phyloP scores from a whole-genome alignment of 2,888 invertebrate genomes.

The Drosophila colorata region DNA sequence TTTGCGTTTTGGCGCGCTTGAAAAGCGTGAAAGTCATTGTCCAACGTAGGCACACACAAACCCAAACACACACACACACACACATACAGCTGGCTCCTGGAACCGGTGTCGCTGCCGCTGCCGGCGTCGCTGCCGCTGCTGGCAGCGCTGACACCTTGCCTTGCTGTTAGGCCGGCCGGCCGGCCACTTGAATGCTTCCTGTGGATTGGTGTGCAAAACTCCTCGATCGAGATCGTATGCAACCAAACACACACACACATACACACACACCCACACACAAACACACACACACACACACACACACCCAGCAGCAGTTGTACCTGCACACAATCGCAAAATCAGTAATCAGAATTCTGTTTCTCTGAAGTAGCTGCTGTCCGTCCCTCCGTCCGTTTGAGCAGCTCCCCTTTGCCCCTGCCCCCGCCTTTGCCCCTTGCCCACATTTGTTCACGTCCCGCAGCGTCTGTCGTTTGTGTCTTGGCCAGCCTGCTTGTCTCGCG shows the following conservation, averaged over 20 bases:
- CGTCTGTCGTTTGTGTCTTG: conserved; percentile 48
- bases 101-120: conserved; percentile 39
- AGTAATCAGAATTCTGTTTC: conserved; percentile 65
- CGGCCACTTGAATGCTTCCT: conserved; percentile 56
- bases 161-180: conserved; percentile 37
- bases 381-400: conserved; percentile 31
- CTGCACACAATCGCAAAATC: conserved; percentile 66
- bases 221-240: conserved; percentile 46
- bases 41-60: conserved; percentile 49
- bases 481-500: conserved; percentile 69
- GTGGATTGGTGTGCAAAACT: conserved; percentile 58
- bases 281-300: conserved; percentile 14
- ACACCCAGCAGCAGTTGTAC: conserved; percentile 9
- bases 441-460: conserved; percentile 24
- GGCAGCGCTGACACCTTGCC: conserved; percentile 42
- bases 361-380: conserved; percentile 74
- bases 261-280: conserved; percentile 13
- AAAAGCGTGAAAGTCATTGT: conserved; percentile 81
- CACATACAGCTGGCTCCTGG: conserved; percentile 13
- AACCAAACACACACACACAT: conserved; percentile 2
- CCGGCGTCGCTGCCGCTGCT: conserved; percentile 13
- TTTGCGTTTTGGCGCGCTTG: conserved; percentile 76
- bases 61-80: conserved; percentile 32
- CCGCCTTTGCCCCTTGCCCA: neutral
- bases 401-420: neutral